Conservation (phyloP, 2,113 vertebrate genomes). For the Sphaerodactylus townsendi region DNA sequence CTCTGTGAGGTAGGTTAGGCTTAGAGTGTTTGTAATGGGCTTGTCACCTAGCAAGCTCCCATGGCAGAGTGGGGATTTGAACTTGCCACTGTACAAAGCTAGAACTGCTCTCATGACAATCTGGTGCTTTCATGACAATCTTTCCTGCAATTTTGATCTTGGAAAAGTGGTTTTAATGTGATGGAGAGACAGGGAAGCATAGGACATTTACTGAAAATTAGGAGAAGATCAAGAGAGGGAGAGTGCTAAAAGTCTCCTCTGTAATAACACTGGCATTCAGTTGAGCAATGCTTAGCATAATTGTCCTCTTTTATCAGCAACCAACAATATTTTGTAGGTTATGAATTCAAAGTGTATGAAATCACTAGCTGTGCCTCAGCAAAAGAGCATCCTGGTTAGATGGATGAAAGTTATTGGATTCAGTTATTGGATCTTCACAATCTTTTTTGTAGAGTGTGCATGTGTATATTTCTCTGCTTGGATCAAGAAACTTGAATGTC, state of each 20-base stretch:
- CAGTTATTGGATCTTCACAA: too few species aligned
- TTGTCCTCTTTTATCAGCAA: background rate
- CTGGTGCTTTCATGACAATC: background rate
- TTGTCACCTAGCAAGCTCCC: too few species aligned
- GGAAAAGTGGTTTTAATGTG: fast-evolving
- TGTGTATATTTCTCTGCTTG: background rate
- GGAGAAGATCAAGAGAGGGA: background rate
- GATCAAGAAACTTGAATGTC: slow-evolving; percentile 8
- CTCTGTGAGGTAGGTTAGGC: too few species aligned
- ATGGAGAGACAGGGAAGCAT: fast-evolving
- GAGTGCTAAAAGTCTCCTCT: background rate
- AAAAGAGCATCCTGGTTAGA: too few species aligned
- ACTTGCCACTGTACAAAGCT: too few species aligned
- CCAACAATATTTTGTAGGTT: background rate
- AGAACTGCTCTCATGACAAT: background rate
- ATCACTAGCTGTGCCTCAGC: fast-evolving
- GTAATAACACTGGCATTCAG: background rate
- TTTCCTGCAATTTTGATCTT: background rate
- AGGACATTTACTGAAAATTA: background rate
- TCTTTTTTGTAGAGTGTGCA: too few species aligned
- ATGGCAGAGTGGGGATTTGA: too few species aligned
- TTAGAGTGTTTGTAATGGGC: too few species aligned
- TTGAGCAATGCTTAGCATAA: fast-evolving
- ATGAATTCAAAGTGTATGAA: fast-evolving
- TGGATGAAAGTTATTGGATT: too few species aligned